Base-by-base conservation (phyloP, 2,888 invertebrate genomes). In the Oscheius sp. region DNA sequence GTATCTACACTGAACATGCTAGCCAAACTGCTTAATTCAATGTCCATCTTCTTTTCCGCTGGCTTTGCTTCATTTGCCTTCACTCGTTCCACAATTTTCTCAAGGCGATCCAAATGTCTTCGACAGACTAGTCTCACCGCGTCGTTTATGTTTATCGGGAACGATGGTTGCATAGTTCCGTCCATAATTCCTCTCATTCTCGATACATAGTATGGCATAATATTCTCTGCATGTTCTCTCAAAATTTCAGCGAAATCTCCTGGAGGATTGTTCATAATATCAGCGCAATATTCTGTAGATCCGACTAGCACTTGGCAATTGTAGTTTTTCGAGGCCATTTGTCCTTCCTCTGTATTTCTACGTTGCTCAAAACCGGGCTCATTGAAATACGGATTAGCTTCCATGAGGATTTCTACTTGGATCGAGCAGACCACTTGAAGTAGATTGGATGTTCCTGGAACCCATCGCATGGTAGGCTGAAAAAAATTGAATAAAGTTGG, bases 401-500 rank as follows among this genome's bases (percentile, higher is more conserved):
- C 59, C 30, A 68, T 44, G 20, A 59, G 68, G 32, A 71, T 71
- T 41, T 68, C 61, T 17, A 50, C 71, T 45, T 71, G 71, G 20
- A 71, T 71, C 38, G 71, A 71, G 28, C 64, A 49, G 64, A 68
- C 62, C 24, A 68, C 65, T 45, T 71, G 71, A 38, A 68, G 47
- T n/a, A 71, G 50, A 22, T 59, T 68, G 2, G 71, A 71, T 51
- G 38, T 49, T 22, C 32, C 45, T 26, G 64, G 50, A 33, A 57
- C 49, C 71, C 71, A 71, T 28, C 41, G 24, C 44, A 44, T 44
- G 24, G 47, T 71, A 59, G 9, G 36, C 61, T 9, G 17, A 51
- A 51, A 51, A 3, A 2, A 17, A 12, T 5, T 14, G 49, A 3
- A 6, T 45, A 36, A 4, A 41, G 4, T 41, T 20, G 5, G 2